phyloP scores from a whole-genome alignment of 2,888 invertebrate genomes.

The Axea sp. region DNA sequence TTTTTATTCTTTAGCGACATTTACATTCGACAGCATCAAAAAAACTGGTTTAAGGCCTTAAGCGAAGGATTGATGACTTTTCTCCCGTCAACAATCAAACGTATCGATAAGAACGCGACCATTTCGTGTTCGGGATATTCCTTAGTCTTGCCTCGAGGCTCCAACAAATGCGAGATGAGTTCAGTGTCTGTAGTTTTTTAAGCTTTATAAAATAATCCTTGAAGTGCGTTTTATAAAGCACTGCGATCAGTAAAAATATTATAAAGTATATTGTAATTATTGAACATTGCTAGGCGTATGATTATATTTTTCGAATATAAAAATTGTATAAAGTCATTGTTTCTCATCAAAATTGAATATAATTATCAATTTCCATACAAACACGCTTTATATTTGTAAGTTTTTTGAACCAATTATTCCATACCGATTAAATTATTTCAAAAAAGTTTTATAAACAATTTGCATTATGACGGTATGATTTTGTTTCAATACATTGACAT shows the following conservation, averaged over 20 bases:
- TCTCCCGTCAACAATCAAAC: conserved; percentile 53
- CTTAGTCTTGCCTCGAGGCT: conserved; percentile 39
- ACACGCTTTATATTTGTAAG: too few relatives aligned
- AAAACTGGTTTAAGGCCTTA: conserved; percentile 36
- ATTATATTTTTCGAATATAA: too few relatives aligned
- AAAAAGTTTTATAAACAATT: too few relatives aligned
- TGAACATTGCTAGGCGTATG: too few relatives aligned
- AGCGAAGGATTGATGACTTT: conserved; percentile 58
- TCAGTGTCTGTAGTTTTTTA: conserved; percentile 41
- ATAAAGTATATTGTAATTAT: too few relatives aligned
- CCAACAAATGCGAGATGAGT: conserved; percentile 34
- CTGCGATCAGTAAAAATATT: conserved; percentile 3
- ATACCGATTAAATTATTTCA: too few relatives aligned
- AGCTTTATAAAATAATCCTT: conserved; percentile 2
- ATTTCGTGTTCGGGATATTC: conserved; percentile 46
- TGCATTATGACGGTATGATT: too few relatives aligned
- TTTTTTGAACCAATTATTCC: too few relatives aligned
- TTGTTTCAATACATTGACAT: too few relatives aligned
- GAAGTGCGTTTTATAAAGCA: conserved; percentile 22
- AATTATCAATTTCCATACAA: too few relatives aligned
- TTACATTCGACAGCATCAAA: conserved; percentile 53
- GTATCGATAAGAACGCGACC: conserved; percentile 48
- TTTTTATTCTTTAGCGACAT: conserved; percentile 34
- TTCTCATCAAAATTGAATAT: too few relatives aligned
- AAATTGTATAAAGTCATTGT: too few relatives aligned